These are phyloP conservation scores for Hydropsyche betteni DNA, from an alignment of 2,888 invertebrate genomes.

Conservation along the genomic window DNA sequence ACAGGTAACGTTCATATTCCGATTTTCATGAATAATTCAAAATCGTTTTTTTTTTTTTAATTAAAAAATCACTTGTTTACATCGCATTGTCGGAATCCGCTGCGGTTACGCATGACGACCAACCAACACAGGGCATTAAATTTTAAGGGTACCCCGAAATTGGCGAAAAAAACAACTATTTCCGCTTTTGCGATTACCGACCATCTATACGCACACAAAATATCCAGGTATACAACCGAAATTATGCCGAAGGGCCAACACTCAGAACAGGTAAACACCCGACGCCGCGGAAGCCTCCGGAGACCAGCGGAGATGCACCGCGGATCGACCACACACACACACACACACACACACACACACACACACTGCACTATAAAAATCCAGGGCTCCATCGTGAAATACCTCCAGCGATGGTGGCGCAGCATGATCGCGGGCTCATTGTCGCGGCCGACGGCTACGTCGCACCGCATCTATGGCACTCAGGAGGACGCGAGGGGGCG, in stretches of 20 bases:
- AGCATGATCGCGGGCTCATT: conserved; percentile 59
- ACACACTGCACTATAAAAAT: neutral
- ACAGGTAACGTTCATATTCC: neutral
- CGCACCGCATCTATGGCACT: conserved; percentile 53
- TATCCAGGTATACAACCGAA: too few relatives aligned
- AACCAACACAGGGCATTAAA: neutral
- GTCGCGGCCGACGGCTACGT: conserved; percentile 55
- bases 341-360: too few relatives aligned
- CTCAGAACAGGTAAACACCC: too few relatives aligned
- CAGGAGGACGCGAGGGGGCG: neutral
- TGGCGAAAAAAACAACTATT: neutral
- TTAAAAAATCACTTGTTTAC: neutral
- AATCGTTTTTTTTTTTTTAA: neutral
- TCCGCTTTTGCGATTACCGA: too few relatives aligned
- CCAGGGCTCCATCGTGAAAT: conserved; percentile 53
- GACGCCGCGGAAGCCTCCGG: too few relatives aligned
- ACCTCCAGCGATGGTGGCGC: conserved; percentile 65
- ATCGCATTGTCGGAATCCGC: neutral
- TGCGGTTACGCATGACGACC: neutral
- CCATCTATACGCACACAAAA: too few relatives aligned
- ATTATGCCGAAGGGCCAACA: too few relatives aligned
- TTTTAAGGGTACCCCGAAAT: neutral
- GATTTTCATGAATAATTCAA: neutral
- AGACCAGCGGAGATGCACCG: too few relatives aligned
- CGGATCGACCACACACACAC: too few relatives aligned